Conservation (phyloP, 2,113 vertebrate genomes). For the Leucoraja erinaceus region DNA sequence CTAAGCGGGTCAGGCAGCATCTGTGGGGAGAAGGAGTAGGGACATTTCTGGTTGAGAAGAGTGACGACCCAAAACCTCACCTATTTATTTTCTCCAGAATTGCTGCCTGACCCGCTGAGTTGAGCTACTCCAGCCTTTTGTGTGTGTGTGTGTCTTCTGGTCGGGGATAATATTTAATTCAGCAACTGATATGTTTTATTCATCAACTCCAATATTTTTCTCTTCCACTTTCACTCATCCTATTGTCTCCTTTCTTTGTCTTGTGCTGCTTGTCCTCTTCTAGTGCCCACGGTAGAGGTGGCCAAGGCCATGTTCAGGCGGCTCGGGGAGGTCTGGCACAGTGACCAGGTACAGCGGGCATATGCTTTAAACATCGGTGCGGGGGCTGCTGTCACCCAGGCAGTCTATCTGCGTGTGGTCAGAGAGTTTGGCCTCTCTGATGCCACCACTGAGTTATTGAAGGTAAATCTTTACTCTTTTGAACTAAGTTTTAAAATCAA, state of each 20-base stretch:
- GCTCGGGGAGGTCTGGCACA: background rate
- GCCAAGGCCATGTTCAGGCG: constrained; percentile 32
- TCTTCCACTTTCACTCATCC: background rate
- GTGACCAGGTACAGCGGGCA: constrained; percentile 25
- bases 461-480: constrained; percentile 8
- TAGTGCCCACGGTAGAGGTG: constrained; percentile 29
- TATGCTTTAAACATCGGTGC: constrained; percentile 21
- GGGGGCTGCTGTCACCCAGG: constrained; percentile 14
- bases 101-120: too few species aligned
- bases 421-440: constrained; percentile 38
- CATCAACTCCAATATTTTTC: background rate
- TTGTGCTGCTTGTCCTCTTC: background rate
- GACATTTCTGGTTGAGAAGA: too few species aligned
- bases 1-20: too few species aligned
- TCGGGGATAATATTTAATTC: background rate
- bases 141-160: too few species aligned
- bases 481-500: background rate
- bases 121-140: too few species aligned
- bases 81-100: too few species aligned
- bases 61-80: too few species aligned
- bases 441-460: constrained; percentile 20
- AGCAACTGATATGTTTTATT: background rate
- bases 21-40: too few species aligned
- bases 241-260: background rate
- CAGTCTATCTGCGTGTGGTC: constrained; percentile 23